Base-by-base conservation (phyloP, 2,888 invertebrate genomes). In the Temnothorax ravouxi region DNA sequence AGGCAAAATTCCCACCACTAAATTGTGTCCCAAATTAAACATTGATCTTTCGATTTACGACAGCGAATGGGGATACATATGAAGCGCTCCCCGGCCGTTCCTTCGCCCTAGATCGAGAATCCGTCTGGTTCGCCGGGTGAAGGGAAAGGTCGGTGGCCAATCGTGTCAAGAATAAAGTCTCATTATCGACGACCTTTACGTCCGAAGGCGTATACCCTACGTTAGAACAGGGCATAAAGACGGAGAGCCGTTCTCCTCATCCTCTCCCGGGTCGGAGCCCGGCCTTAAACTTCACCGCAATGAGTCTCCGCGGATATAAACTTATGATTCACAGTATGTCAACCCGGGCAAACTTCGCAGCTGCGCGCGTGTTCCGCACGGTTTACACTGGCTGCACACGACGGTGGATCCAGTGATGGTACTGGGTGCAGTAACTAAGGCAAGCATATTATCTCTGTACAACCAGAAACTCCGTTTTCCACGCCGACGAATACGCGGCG, bases 251-350 rank as follows among this genome's bases (percentile, higher is more conserved):
- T 47, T 59, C 25, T 11, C 62, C 52, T 41, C 79, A 1, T 2
- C 38, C 18, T 34, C 34, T 3, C 29, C 18, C 29, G 8, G 8
- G 52, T 34, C 25, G 25, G 34, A 18, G 3, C 11, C 9, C 50
- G 41, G 56, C 52, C 61, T 79, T 69, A 79, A 81, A 83, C 83
- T 79, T 83, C 69, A 44, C 44, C 61, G 52, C 80, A 79, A 83
- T 50, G 80, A 83, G 59, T 29, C 69, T 29, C 69, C 9, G 34
- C 9, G 80, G 67, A 59, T 66, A 79, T 62, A 80, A 69, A 83
- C 61, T 83, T 83, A 83, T 80, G 83, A 83, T 83, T 83, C 83
- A 80, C 79, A 52, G 67, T 79, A 79, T 67, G 83, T 88, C 86
- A 80, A 79, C 80, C 77, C 56, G 62, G 67, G 72, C 59, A 38